phyloP scores from a whole-genome alignment of 2,888 invertebrate genomes.

The Philopedon plagiatum region DNA sequence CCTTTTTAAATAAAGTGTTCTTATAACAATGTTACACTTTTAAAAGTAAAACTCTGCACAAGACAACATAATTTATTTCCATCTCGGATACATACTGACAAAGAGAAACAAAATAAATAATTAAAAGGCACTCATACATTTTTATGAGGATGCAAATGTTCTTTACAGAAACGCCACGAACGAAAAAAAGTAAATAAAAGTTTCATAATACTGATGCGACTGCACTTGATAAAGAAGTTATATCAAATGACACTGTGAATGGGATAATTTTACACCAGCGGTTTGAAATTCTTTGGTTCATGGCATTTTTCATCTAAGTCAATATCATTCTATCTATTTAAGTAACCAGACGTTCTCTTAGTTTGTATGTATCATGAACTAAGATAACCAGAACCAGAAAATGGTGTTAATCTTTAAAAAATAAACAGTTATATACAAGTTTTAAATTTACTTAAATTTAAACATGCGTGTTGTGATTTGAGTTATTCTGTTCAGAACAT shows the following conservation, averaged over 20 bases:
- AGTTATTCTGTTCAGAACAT: too few relatives aligned
- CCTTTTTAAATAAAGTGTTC: neutral
- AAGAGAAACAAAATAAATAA: slow-evolving; percentile 29
- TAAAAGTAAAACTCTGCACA: slow-evolving; percentile 7
- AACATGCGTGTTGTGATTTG: too few relatives aligned
- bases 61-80: slow-evolving; percentile 11
- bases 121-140: slow-evolving; percentile 36
- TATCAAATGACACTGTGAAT: slow-evolving; percentile 28
- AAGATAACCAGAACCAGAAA: too few relatives aligned
- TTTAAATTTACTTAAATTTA: too few relatives aligned
- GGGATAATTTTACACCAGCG: slow-evolving; percentile 24
- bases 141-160: slow-evolving; percentile 42
- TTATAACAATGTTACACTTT: neutral
- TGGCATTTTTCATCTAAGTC: neutral
- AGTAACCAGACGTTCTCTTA: too few relatives aligned
- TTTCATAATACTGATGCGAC: slow-evolving; percentile 38
- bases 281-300: neutral
- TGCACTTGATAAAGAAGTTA: slow-evolving; percentile 36
- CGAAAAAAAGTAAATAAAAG: slow-evolving; percentile 34
- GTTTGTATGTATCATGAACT: too few relatives aligned
- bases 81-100: slow-evolving; percentile 10
- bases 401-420: too few relatives aligned
- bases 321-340: too few relatives aligned
- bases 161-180: slow-evolving; percentile 9
- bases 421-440: too few relatives aligned